These are phyloP conservation scores for Idaea dimidiata DNA, from an alignment of 2,888 invertebrate genomes.

Conservation along the genomic window DNA sequence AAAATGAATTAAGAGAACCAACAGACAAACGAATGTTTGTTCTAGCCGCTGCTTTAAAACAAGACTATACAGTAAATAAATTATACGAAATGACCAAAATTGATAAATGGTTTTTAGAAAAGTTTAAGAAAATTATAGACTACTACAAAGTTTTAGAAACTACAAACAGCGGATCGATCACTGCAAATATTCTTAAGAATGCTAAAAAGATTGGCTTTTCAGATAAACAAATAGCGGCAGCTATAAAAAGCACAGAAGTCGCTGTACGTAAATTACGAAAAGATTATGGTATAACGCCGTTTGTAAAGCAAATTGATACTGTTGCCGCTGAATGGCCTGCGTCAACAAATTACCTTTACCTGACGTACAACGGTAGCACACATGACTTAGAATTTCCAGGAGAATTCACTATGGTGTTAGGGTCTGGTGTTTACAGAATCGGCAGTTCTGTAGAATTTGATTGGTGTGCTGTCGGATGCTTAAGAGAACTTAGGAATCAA, in stretches of 20 bases:
- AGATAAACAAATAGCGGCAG: constrained; percentile 96
- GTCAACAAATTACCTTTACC: constrained; percentile 97
- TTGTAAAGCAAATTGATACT: constrained; percentile 98
- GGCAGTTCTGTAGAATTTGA: constrained; percentile 99
- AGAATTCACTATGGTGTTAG: constrained; percentile 92
- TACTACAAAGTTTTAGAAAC: constrained; percentile 85
- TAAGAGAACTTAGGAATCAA: constrained; percentile 93
- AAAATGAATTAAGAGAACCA: constrained; percentile 93
- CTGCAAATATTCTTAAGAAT: constrained; percentile 82
- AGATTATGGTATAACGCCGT: constrained; percentile 89
- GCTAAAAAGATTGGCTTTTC: constrained; percentile 98
- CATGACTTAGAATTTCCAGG: constrained; percentile 93
- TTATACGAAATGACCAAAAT: constrained; percentile 97
- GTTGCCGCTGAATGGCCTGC: constrained; percentile 99
- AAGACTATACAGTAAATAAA: constrained; percentile 89
- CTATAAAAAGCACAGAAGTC: constrained; percentile 92
- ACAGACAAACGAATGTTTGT: constrained; percentile 99
- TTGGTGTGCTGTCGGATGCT: constrained; percentile 99
- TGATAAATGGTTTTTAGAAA: constrained; percentile 97
- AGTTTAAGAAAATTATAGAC: constrained; percentile 95
- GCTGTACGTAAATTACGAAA: constrained; percentile 89
- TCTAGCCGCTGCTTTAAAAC: constrained; percentile 94
- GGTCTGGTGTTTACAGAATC: constrained; percentile 97
- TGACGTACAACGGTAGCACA: constrained; percentile 94
- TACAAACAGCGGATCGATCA: constrained; percentile 82